A percentile compares a stretch with the other conserved stretches of the same genome.
These are phyloP conservation scores for Phyllotreta cruciferae DNA, from an alignment of 2,888 invertebrate genomes.

Conservation along the genomic window DNA sequence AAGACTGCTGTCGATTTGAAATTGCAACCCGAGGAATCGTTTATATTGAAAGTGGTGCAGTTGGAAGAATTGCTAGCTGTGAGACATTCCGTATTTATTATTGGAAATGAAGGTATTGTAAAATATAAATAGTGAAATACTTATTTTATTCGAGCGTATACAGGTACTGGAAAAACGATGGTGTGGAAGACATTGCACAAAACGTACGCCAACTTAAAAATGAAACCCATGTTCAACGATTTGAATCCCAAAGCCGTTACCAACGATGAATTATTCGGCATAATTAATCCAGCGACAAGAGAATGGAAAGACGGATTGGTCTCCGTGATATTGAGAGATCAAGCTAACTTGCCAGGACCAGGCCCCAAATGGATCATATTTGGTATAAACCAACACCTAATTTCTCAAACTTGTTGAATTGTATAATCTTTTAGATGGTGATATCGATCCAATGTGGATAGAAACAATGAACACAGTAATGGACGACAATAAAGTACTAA, in stretches of 20 bases:
- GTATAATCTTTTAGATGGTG: constrained; percentile 74
- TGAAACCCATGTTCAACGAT: constrained; percentile 85
- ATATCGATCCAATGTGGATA: constrained; percentile 99
- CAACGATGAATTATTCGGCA: constrained; percentile 93
- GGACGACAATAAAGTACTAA: constrained; percentile 96
- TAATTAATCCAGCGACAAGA: constrained; percentile 90
- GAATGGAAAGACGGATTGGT: constrained; percentile 71
- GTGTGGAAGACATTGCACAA: constrained; percentile 90
- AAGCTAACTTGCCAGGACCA: constrained; percentile 86
- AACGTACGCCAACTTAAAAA: constrained; percentile 82
- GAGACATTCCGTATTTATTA: constrained; percentile 82
- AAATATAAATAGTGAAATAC: neutral
- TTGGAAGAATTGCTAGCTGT: constrained; percentile 92
- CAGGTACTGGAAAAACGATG: constrained; percentile 91
- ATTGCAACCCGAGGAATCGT: constrained; percentile 90
- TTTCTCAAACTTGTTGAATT: neutral
- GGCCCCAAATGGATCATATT: constrained; percentile 86
- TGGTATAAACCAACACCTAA: constrained; percentile 27
- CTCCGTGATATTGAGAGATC: constrained; percentile 91
- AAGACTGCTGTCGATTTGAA: constrained; percentile 81
- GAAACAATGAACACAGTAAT: constrained; percentile 95
- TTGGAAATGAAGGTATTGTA: constrained; percentile 77
- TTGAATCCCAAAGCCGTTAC: constrained; percentile 97
- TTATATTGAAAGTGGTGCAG: constrained; percentile 87
- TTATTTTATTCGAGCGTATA: constrained; percentile 61